Evolutionary conservation across 2,113 vertebrate genomes (phyloP).

Genomic region (Aplodontia rufa): DNA sequence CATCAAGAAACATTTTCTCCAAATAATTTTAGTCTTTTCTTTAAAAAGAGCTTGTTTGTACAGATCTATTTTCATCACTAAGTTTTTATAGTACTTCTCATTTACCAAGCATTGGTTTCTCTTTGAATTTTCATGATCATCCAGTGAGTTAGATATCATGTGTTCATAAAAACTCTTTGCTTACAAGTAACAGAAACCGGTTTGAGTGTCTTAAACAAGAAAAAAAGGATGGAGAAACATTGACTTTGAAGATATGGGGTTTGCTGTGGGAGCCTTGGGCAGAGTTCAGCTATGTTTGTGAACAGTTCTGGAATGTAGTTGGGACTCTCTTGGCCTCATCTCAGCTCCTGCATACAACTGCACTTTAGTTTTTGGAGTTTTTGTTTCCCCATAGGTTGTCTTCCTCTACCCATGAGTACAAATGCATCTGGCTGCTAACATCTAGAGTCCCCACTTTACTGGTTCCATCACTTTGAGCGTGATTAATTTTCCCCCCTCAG

Average conservation of each 20-base stretch:
- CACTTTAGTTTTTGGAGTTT: neutral
- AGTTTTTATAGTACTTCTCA: neutral
- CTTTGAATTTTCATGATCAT: neutral
- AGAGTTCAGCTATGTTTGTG: neutral
- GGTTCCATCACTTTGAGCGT: neutral
- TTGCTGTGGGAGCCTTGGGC: neutral
- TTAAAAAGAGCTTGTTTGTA: neutral
- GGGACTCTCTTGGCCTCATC: neutral
- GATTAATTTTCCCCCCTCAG: neutral
- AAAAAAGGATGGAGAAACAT: neutral
- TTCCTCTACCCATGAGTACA: neutral
- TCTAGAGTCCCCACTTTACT: neutral
- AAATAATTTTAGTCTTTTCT: conserved; percentile 32
- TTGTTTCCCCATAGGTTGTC: neutral
- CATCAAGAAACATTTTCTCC: neutral
- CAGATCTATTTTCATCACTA: neutral
- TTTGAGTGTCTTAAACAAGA: neutral
- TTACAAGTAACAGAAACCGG: neutral
- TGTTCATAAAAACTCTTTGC: neutral
- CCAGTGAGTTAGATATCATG: neutral
- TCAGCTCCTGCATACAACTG: neutral
- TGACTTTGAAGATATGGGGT: neutral
- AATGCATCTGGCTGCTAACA: neutral
- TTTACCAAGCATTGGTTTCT: neutral
- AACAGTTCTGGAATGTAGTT: neutral